Evolutionary conservation across 2,113 vertebrate species (phyloP), one percentile per base, ranked within the genome.

Genomic region (Fregetta grallaria): DNA sequence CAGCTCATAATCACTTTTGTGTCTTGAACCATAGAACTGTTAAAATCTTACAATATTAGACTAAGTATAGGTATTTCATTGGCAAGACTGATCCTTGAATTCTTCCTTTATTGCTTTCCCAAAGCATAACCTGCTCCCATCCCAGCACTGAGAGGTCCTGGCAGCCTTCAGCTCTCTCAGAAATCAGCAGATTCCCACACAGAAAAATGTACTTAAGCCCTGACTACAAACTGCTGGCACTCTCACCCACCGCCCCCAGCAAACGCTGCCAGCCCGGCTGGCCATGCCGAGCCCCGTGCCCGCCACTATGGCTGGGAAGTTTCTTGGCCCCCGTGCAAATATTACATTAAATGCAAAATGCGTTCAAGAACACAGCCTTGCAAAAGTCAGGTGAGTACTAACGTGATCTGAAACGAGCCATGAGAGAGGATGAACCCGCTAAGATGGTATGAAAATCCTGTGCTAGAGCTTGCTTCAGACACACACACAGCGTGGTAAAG

Each of bases 221-320:
- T 26, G 18, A 40, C 15, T 45, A 5, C 86, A 66, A 40, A 36
- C 4, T 14, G 22, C 45, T 29, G 47, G 16, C 26, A 17, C 38
- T 10, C 15, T 13, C 30, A 18, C 34, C 8, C 50, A 16, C 34
- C 15, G 1, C 14, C 26, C 30, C 30, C 11, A 49, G 23, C 38
- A 27, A 38, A 3, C 0, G 0, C 52, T 49, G 22, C 47, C 50
- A 62, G 52, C 40, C 71, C 14, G 1, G 34, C 27, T 52, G 25
- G 71, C 0, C 1, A 34, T 3, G 59, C 73, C 10, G 7, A 93
- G 15, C 38, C 42, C 25, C 4, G 3, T n/a, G 42, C 40, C 85
- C 66, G 66, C 4, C 78, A 9, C 3, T 4, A 2, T 0, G 6
- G 19, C 3, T 42, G 21, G 38, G 38, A 0, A 13, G 4, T 15